Percentiles rank a stretch among this genome's conserved stretches.
Conservation (phyloP, 2,797 vertebrate genomes). For the Coendou prehensilis region DNA sequence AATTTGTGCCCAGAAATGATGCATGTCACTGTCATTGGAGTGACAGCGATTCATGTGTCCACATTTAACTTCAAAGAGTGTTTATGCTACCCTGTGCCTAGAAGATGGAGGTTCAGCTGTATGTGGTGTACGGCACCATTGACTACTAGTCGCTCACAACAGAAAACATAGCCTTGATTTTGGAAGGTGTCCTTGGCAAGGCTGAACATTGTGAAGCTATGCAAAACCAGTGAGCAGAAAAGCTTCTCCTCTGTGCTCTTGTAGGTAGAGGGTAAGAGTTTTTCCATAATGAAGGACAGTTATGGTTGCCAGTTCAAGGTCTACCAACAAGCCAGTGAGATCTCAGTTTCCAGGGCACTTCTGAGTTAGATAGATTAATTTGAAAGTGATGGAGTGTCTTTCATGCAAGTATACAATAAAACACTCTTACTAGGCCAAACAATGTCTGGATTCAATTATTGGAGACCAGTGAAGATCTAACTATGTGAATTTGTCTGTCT, state of each 20-base stretch:
- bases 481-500: constrained; percentile 72
- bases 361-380: constrained; percentile 49
- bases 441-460: constrained; percentile 72
- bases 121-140: neutral
- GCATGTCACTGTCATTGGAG: neutral
- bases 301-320: neutral
- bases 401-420: constrained; percentile 57
- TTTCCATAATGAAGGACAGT: neutral
- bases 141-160: neutral
- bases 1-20: neutral
- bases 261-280: neutral
- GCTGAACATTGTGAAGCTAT: neutral
- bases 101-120: neutral
- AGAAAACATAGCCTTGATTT: neutral
- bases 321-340: neutral
- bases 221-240: neutral
- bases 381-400: constrained; percentile 61
- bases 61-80: neutral
- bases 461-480: constrained; percentile 70
- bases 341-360: constrained; percentile 34
- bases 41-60: neutral
- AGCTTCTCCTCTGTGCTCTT: neutral
- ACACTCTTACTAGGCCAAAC: constrained; percentile 40
- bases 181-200: neutral
- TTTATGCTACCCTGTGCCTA: neutral